These are phyloP conservation scores for Panzeria rudis DNA, from an alignment of 2,888 invertebrate species.

Conservation along the genomic window DNA sequence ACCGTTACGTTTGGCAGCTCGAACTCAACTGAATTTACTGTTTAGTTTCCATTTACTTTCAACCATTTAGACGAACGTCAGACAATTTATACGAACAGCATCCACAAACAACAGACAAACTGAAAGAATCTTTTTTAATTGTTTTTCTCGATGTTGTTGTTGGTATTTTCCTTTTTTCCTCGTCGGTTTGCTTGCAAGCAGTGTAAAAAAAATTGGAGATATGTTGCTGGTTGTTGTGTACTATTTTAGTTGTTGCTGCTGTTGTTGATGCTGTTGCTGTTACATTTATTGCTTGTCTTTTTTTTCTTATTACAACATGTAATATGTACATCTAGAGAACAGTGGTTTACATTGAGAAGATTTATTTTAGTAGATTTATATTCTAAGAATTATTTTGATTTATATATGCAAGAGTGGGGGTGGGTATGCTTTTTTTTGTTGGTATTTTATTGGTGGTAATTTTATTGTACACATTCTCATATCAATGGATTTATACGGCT, in stretches of 20 bases:
- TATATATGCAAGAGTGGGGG: neutral
- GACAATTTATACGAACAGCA: constrained; percentile 65
- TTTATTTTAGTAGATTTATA: neutral
- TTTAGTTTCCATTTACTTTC: constrained; percentile 68
- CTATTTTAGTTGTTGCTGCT: constrained; percentile 1
- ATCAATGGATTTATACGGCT: constrained; percentile 8
- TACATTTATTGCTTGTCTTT: constrained; percentile 39
- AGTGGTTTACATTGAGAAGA: constrained; percentile 22
- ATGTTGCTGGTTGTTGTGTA: constrained; percentile 52
- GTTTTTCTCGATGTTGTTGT: constrained; percentile 35
- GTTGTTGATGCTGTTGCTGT: constrained; percentile 40
- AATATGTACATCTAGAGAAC: neutral
- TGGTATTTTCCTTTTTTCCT: constrained; percentile 11
- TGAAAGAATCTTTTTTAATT: constrained; percentile 53
- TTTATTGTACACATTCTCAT: neutral
- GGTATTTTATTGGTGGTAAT: constrained; percentile 17
- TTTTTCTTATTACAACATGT: neutral
- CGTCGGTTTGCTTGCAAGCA: constrained; percentile 51
- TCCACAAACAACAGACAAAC: constrained; percentile 63
- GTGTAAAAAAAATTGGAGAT: constrained; percentile 21
- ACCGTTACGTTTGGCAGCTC: constrained; percentile 77
- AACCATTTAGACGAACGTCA: constrained; percentile 64
- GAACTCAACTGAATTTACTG: constrained; percentile 77
- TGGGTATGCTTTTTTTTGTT: neutral
- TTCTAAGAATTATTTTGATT: constrained; percentile 25